Evolutionary conservation across 2,888 invertebrate genomes (phyloP).

Genomic region (Phyllotreta striolata): DNA sequence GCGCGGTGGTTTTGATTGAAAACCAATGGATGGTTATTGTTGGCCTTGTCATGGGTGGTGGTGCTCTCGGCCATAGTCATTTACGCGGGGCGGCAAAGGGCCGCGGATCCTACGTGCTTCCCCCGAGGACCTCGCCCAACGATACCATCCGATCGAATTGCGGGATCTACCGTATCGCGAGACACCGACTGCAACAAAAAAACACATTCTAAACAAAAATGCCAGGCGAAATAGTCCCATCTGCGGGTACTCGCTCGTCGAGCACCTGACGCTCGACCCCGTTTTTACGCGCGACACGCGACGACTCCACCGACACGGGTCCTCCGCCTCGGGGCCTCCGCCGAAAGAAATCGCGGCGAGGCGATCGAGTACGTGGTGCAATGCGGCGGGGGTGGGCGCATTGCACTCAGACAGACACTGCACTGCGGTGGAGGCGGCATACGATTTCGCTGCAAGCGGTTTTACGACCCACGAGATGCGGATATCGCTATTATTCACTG

Average conservation of each 20-base stretch:
- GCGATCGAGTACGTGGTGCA: conserved; percentile 51
- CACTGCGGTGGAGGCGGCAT: conserved; percentile 44
- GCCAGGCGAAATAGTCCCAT: background rate
- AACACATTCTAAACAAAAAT: no score
- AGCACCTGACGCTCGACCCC: conserved; percentile 24
- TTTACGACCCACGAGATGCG: conserved; percentile 47
- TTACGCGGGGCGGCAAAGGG: conserved; percentile 66
- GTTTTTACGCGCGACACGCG: background rate
- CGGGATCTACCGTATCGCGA: conserved; percentile 28
- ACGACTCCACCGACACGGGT: background rate
- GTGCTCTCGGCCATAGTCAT: conserved; percentile 79
- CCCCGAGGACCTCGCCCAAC: conserved; percentile 40
- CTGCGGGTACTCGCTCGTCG: conserved; percentile 21
- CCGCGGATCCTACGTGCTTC: conserved; percentile 46
- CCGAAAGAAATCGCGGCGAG: conserved; percentile 24
- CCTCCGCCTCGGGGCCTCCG: background rate
- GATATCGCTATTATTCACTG: conserved; percentile 50
- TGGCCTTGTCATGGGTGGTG: conserved; percentile 60
- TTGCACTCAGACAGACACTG: conserved; percentile 51
- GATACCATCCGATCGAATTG: conserved; percentile 45
- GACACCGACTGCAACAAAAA: conserved; percentile 41
- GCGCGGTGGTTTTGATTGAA: conserved; percentile 69
- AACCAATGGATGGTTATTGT: conserved; percentile 68
- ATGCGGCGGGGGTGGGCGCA: conserved; percentile 63
- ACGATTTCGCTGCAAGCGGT: conserved; percentile 46